Evolutionary conservation across 1,140 invertebrate species (phyloP).

Genomic region (Zaprionus tsacasi): DNA sequence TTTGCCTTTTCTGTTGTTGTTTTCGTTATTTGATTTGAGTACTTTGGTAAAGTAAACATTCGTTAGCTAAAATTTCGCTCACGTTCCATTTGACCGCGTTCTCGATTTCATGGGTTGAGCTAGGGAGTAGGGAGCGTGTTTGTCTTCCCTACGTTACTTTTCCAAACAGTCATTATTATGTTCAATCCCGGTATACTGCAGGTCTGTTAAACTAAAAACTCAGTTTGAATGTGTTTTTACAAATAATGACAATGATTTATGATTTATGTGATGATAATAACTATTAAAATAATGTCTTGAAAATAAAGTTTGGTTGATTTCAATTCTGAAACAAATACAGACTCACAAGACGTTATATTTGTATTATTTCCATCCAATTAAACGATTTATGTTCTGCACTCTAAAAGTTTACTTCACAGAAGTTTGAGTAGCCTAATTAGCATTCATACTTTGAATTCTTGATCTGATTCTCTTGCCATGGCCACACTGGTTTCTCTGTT

Average conservation of each 20-base stretch:
- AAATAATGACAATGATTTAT: too few species aligned
- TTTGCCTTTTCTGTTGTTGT: constrained; percentile 36
- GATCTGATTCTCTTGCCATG: not conserved
- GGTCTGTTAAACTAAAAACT: not conserved
- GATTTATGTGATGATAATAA: too few species aligned
- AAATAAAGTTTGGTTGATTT: too few species aligned
- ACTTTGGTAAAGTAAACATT: constrained; percentile 78
- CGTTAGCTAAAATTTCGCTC: constrained; percentile 77
- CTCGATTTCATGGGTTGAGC: constrained; percentile 72
- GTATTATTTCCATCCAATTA: not conserved
- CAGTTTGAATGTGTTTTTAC: not conserved
- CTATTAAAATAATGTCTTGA: too few species aligned
- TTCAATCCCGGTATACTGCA: not conserved
- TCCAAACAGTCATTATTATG: not conserved
- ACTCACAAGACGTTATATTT: too few species aligned
- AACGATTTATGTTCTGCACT: too few species aligned
- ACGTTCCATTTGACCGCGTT: constrained; percentile 70
- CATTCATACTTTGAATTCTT: not conserved
- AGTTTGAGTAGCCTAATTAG: not conserved
- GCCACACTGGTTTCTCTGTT: not conserved
- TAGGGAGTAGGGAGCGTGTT: constrained; percentile 44
- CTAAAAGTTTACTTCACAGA: not conserved
- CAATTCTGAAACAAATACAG: too few species aligned
- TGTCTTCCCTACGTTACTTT: constrained; percentile 35
- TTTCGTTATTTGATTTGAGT: constrained; percentile 78